phyloP scores from a whole-genome alignment of 1,140 invertebrate genomes.

The Drosophila mauritiana region DNA sequence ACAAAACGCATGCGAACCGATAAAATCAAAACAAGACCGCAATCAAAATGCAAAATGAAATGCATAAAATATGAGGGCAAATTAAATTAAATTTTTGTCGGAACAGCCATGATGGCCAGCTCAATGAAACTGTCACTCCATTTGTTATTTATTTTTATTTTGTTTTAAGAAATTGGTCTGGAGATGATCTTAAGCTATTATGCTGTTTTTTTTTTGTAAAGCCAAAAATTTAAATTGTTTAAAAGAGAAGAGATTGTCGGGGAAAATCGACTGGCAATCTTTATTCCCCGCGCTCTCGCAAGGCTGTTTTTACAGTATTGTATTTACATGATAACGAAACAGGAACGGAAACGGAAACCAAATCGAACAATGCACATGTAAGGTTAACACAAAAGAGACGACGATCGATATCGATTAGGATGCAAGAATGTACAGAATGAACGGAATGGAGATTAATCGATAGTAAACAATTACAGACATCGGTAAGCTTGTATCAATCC shows the following conservation, averaged over 20 bases:
- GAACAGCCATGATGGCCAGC: not conserved
- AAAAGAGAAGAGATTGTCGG: slow-evolving; percentile 15
- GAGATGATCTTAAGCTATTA: slow-evolving; percentile 37
- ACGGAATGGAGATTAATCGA: slow-evolving; percentile 51
- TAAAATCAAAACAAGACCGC: slow-evolving; percentile 46
- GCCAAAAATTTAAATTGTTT: slow-evolving; percentile 23
- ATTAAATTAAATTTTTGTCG: slow-evolving; percentile 6
- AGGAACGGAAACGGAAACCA: slow-evolving; percentile 10
- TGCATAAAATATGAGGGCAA: slow-evolving; percentile 23
- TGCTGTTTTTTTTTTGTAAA: slow-evolving; percentile 4
- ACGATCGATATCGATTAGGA: slow-evolving; percentile 56
- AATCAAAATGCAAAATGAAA: slow-evolving; percentile 51
- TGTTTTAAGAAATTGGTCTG: not conserved
- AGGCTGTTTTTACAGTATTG: not conserved
- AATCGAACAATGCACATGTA: slow-evolving; percentile 64
- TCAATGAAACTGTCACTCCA: slow-evolving; percentile 21
- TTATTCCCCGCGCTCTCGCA: slow-evolving; percentile 7
- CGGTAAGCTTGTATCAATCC: slow-evolving; percentile 6
- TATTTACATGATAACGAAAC: slow-evolving; percentile 63
- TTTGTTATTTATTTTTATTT: not conserved
- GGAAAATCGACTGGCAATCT: slow-evolving; percentile 19
- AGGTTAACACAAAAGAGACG: slow-evolving; percentile 54
- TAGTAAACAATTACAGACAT: slow-evolving; percentile 31
- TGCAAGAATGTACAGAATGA: slow-evolving; percentile 69
- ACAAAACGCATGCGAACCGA: slow-evolving; percentile 45